Evolutionary conservation across 2,113 vertebrate species (phyloP).

Genomic region (Ceratotherium simum): DNA sequence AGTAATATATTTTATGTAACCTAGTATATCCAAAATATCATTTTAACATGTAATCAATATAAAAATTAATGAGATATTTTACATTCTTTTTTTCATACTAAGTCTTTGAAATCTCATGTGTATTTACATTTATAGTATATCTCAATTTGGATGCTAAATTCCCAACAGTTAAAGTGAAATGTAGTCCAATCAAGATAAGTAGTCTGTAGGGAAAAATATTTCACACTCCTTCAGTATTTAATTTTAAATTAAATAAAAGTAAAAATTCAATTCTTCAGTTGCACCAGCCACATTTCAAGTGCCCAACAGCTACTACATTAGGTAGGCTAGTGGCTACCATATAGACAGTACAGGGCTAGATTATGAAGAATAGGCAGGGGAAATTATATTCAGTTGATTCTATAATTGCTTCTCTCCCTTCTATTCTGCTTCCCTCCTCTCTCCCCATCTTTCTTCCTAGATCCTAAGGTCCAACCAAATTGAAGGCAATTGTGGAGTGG

Average conservation of each 20-base stretch:
- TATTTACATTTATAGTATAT: conserved; percentile 2
- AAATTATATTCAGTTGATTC: conserved; percentile 7
- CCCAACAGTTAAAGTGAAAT: conserved; percentile 29
- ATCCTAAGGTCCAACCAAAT: background rate
- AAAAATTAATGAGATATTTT: conserved; percentile 44
- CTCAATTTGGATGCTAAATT: conserved; percentile 44
- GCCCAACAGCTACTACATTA: background rate
- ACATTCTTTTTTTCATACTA: background rate
- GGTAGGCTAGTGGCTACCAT: background rate
- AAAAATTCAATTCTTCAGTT: conserved; percentile 49
- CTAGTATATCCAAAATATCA: conserved; percentile 21
- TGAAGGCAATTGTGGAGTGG: background rate
- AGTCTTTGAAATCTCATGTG: conserved; percentile 34
- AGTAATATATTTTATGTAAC: conserved; percentile 31
- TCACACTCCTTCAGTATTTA: background rate
- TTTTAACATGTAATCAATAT: conserved; percentile 47
- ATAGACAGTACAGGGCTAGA: background rate
- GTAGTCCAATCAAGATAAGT: conserved; percentile 24
- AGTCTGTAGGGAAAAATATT: conserved; percentile 1
- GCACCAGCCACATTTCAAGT: conserved; percentile 28
- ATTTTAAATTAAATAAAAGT: conserved; percentile 46
- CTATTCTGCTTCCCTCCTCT: background rate
- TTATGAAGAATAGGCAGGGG: conserved; percentile 49
- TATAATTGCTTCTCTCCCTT: background rate
- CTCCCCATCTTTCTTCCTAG: background rate